phyloP scores from a whole-genome alignment of 2,888 invertebrate species.

The Drosophila vallismaia region DNA sequence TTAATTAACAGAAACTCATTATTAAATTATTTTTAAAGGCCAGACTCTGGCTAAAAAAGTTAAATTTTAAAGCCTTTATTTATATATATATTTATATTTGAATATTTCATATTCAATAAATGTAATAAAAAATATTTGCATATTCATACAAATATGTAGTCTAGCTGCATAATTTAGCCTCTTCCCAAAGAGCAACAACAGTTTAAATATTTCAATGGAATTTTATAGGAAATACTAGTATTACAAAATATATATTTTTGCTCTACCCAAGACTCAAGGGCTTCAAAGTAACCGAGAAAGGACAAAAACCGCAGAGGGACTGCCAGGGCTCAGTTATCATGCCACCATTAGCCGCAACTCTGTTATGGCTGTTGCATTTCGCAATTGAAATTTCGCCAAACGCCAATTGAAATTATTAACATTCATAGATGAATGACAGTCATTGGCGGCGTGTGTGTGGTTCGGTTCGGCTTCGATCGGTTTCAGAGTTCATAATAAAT shows the following conservation, averaged over 20 bases:
- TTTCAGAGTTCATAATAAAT: conserved; percentile 60
- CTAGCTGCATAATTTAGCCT: conserved; percentile 1
- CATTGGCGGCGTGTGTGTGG: conserved; percentile 18
- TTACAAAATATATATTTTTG: conserved; percentile 1
- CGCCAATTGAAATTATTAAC: conserved; percentile 63
- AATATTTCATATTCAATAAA: not conserved
- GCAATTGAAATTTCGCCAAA: conserved; percentile 20
- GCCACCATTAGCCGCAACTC: conserved; percentile 17
- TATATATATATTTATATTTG: too few species aligned
- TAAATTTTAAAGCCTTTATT: not conserved
- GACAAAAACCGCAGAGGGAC: conserved; percentile 33
- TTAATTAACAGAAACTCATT: not conserved
- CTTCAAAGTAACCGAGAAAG: conserved; percentile 41
- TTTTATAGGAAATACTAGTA: not conserved
- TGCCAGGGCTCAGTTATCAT: conserved; percentile 7
- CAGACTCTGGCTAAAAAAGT: not conserved
- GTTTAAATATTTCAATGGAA: not conserved
- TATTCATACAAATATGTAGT: not conserved
- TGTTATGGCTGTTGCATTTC: conserved; percentile 24
- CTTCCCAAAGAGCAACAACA: too few species aligned
- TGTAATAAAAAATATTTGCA: not conserved
- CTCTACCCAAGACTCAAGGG: conserved; percentile 14
- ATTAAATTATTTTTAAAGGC: not conserved
- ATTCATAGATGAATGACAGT: conserved; percentile 61
- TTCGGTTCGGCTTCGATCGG: conserved; percentile 5